Conservation (phyloP, 1,140 invertebrate genomes). For the Diprion similis region DNA sequence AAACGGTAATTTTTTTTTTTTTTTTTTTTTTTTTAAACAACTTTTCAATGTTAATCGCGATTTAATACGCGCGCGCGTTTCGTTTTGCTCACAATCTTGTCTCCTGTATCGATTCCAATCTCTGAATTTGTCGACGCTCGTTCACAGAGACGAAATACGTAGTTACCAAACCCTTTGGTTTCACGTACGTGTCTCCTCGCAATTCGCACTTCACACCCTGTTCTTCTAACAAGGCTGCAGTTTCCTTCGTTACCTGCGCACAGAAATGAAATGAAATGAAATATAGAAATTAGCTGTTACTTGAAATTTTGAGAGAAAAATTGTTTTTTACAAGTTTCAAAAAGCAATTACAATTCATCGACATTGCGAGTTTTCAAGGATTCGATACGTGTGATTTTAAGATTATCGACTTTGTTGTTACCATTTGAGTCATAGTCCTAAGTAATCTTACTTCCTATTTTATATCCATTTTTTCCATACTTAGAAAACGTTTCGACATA, state of each 20-base stretch:
- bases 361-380: too few relatives aligned
- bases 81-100: conserved; percentile 43
- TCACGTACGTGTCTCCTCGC: conserved; percentile 76
- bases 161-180: conserved; percentile 76
- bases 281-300: not conserved
- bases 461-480: too few relatives aligned
- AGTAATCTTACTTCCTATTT: too few relatives aligned
- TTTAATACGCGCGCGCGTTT: too few relatives aligned
- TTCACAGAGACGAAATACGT: conserved; percentile 78
- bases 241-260: conserved; percentile 73
- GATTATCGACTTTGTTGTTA: conserved; percentile 3
- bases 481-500: too few relatives aligned
- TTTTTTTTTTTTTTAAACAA: not conserved
- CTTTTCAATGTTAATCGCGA: not conserved
- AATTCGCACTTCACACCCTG: conserved; percentile 73
- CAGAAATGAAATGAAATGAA: conserved; percentile 18
- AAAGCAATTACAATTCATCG: too few relatives aligned
- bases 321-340: not conserved
- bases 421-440: not conserved
- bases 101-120: conserved; percentile 39
- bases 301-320: too few relatives aligned
- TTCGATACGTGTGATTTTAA: not conserved
- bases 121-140: conserved; percentile 55
- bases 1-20: not conserved
- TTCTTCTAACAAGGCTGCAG: conserved; percentile 72